Conservation (phyloP, 2,113 vertebrate genomes). For the Mola mola region DNA sequence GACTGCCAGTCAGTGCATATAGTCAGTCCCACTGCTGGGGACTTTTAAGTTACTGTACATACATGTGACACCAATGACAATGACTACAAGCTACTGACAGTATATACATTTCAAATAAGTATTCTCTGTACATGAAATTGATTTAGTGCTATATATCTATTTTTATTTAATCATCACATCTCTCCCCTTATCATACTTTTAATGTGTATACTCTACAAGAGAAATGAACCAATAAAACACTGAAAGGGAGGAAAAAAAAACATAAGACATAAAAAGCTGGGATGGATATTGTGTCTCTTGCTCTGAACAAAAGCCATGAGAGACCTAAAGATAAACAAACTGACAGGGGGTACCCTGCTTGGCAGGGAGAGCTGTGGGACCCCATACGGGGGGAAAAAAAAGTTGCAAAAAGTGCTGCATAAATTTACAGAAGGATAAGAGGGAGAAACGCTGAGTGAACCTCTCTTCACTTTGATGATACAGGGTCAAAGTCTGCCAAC, state of each 20-base stretch:
- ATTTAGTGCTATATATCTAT: conserved; percentile 47
- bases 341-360: conserved; percentile 36
- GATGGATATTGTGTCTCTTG: conserved; percentile 1
- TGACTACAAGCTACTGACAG: conserved; percentile 52
- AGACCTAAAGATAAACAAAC: not conserved
- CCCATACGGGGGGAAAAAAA: conserved; percentile 33
- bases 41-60: conserved; percentile 46
- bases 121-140: conserved; percentile 73
- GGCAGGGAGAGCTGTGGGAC: conserved; percentile 36
- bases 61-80: conserved; percentile 42
- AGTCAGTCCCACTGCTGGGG: conserved; percentile 51
- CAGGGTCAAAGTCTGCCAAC: conserved; percentile 93
- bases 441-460: conserved; percentile 1
- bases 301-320: conserved; percentile 16
- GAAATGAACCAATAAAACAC: conserved; percentile 19
- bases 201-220: conserved; percentile 27
- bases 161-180: conserved; percentile 28
- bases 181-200: conserved; percentile 34
- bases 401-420: conserved; percentile 57
- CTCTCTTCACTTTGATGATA: conserved; percentile 86
- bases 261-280: not conserved
- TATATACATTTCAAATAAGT: conserved; percentile 71
- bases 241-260: not conserved
- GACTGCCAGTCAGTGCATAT: conserved; percentile 68
- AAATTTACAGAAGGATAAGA: conserved; percentile 37